Conservation (phyloP, 2,113 vertebrate species). For the Camelus dromedarius region DNA sequence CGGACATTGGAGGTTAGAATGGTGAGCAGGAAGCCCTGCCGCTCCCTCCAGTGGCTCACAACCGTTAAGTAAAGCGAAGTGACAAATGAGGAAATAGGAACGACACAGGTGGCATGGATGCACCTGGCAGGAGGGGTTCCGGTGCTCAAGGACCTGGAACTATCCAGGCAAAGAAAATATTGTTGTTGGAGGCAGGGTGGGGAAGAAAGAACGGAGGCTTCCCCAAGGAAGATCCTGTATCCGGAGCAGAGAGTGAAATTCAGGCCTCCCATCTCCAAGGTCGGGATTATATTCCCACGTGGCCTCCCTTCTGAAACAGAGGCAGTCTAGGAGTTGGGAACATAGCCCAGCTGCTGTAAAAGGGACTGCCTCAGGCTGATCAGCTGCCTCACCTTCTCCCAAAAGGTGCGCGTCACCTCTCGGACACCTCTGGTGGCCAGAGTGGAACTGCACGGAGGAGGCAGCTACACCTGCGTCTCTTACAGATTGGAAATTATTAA, state of each 20-base stretch:
- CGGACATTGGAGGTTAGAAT: not conserved
- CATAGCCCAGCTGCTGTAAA: not conserved
- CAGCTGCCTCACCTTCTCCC: not conserved
- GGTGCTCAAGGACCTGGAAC: not conserved
- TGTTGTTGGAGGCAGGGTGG: too few species aligned
- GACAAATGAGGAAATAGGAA: not conserved
- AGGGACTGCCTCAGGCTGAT: not conserved
- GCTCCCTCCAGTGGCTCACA: not conserved
- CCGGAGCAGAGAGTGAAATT: not conserved
- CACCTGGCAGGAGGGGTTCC: not conserved
- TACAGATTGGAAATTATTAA: slow-evolving; percentile 74
- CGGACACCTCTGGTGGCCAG: not conserved
- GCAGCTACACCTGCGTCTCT: not conserved
- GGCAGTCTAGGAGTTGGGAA: not conserved
- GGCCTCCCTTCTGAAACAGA: not conserved
- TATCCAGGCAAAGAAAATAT: not conserved
- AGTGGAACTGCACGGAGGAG: slow-evolving; percentile 21
- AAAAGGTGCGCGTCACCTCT: not conserved
- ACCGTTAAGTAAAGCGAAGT: not conserved
- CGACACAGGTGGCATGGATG: too few species aligned
- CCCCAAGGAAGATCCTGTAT: not conserved
- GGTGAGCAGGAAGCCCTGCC: not conserved
- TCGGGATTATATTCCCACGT: not conserved
- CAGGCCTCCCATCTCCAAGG: not conserved
- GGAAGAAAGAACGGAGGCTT: not conserved